Conservation (phyloP, 1,140 invertebrate species). For the Ceratosolen solmsi region DNA sequence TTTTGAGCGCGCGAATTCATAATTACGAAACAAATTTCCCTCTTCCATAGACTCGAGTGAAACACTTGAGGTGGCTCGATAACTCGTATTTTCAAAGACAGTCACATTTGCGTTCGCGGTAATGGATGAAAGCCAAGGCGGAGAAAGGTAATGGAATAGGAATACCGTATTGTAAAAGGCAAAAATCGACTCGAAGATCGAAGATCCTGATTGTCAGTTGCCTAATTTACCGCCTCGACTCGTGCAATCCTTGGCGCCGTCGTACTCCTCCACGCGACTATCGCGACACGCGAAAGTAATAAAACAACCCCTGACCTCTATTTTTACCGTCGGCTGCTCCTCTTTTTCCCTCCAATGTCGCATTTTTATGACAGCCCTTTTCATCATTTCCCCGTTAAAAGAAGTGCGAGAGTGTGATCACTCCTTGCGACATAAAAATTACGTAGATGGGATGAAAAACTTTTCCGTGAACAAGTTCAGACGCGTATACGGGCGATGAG, state of each 20-base stretch:
- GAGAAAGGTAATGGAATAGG: background rate
- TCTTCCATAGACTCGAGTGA: too few species aligned
- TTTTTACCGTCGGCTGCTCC: background rate
- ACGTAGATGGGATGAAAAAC: background rate
- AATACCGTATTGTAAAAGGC: background rate
- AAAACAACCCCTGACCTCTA: background rate
- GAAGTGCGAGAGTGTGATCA: background rate
- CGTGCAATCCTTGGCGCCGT: background rate
- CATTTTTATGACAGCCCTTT: background rate
- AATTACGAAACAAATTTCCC: too few species aligned
- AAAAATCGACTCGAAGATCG: too few species aligned
- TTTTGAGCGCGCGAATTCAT: too few species aligned
- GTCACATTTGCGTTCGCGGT: too few species aligned
- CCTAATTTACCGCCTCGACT: conserved; percentile 20
- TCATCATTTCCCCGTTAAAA: background rate
- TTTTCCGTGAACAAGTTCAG: background rate
- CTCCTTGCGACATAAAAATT: conserved; percentile 1
- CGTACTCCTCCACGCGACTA: background rate
- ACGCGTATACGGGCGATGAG: background rate
- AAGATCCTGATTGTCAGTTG: background rate
- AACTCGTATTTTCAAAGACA: too few species aligned
- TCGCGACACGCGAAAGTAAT: conserved; percentile 21
- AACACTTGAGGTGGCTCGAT: too few species aligned
- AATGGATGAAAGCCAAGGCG: background rate
- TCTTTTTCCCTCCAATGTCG: background rate